Evolutionary conservation across 2,113 vertebrate species (phyloP).

Genomic region (Chauna torquata): DNA sequence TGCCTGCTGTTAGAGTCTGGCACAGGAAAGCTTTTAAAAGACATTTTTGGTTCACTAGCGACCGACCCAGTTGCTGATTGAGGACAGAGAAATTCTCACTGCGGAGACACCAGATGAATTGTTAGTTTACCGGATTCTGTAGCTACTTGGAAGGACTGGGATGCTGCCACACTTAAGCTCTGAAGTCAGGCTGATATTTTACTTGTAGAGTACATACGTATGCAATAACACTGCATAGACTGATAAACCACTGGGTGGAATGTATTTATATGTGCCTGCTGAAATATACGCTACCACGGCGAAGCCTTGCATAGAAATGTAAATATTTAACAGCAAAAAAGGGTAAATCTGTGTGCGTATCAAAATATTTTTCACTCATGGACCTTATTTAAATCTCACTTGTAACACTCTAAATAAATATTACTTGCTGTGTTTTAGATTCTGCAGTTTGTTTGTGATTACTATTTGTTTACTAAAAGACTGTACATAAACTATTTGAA

Average conservation of each 20-base stretch:
- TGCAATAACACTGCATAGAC: background rate
- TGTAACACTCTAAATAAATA: background rate
- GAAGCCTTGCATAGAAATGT: background rate
- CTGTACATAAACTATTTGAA: background rate
- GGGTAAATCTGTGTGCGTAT: background rate
- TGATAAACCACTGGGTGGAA: conserved; percentile 13
- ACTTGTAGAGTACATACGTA: background rate
- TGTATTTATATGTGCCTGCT: conserved; percentile 12
- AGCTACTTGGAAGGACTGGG: background rate
- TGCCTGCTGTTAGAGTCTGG: rapidly evolving
- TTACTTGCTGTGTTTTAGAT: background rate
- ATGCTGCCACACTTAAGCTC: background rate
- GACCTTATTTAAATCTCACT: background rate
- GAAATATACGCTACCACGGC: background rate
- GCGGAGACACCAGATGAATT: background rate
- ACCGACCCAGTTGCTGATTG: background rate
- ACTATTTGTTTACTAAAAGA: background rate
- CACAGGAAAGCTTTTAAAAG: background rate
- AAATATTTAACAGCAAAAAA: conserved; percentile 39
- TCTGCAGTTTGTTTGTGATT: background rate
- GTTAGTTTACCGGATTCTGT: background rate
- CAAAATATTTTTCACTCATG: background rate
- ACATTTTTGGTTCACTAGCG: background rate
- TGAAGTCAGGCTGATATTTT: background rate
- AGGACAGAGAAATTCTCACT: background rate